Conservation (phyloP, 2,888 invertebrate species). For the Leucania comma region DNA sequence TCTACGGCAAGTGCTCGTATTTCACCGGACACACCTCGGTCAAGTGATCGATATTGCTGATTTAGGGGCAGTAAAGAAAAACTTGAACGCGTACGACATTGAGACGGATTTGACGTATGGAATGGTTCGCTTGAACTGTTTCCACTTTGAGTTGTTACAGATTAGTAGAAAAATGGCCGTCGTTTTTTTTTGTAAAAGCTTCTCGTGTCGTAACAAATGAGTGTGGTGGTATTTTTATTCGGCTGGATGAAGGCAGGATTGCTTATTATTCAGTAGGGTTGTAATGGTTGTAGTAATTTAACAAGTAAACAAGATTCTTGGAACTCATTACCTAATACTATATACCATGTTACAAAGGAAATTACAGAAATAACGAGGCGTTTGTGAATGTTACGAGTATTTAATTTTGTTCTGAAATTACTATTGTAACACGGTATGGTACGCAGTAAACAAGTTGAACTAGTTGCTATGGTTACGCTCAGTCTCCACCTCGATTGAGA, state of each 20-base stretch:
- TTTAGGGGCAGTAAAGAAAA: constrained; percentile 47
- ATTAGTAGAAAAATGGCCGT: constrained; percentile 44
- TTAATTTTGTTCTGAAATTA: neutral
- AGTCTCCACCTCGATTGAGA: no score
- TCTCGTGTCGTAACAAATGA: constrained; percentile 28
- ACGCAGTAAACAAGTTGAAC: no score
- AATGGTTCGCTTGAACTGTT: constrained; percentile 28
- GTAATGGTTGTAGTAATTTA: constrained; percentile 11
- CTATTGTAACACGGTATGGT: neutral
- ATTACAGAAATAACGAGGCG: constrained; percentile 5
- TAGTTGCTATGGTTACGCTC: no score
- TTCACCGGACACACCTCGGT: constrained; percentile 52
- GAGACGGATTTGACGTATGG: constrained; percentile 44
- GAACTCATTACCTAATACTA: constrained; percentile 1
- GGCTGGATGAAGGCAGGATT: constrained; percentile 3
- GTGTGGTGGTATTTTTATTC: constrained; percentile 22
- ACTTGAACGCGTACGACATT: constrained; percentile 30
- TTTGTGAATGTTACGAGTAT: constrained; percentile 14
- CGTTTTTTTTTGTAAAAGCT: constrained; percentile 28
- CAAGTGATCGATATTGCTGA: constrained; percentile 52
- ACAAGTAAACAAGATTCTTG: neutral
- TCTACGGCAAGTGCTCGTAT: constrained; percentile 53
- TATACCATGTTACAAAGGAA: constrained; percentile 19
- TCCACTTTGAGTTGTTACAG: constrained; percentile 32
- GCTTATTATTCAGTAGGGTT: constrained; percentile 22